Base-by-base conservation (phyloP, 2,888 invertebrate species). In the Harmothoe impar region DNA sequence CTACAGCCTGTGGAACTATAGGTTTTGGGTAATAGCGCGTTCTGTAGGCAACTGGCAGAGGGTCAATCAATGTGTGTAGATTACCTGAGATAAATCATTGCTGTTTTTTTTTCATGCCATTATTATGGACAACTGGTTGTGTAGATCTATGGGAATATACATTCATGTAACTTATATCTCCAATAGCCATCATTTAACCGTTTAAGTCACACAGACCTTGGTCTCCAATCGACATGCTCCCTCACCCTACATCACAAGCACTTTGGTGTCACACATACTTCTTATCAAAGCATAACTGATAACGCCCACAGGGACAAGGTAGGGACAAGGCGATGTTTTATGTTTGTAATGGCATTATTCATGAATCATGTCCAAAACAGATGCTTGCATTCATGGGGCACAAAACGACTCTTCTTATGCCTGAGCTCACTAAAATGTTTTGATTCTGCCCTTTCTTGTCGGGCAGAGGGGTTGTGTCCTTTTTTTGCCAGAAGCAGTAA, bases 401-500 rank as follows among this genome's bases (percentile, higher is more conserved):
- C 29, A 72, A 72, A 72, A 72, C 72, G 25, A n/a, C 72, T 72
- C 72, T 72, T 72, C 31, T 72, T 72, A 29, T 72, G 72, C 29
- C 72, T 29, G n/a, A 72, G 72, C 29, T 72, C 72, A 72, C 72
- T 72, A 29, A 72, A 72, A 72, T 72, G 72, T 72, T 72, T 72
- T 72, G 72, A 72, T 72, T 72, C 25, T 3, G n/a, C 62, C 72
- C 72, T 72, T 72, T 62, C 62, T 62, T 62, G 3, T 62, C 23
- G 23, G 3, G 62, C 62, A 20, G 23, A n/a, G 62, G 43, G 3
- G 43, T 43, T 43, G 3, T 43, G 3, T 43, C 10, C 10, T 43
- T 43, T 43, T 43, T 43, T 62, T 62, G 62, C 23, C 20, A 62
- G 62, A 20, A 62, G n/a, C 23, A 62, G 62, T 62, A 62, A 62